Evolutionary conservation across 2,888 invertebrate species (phyloP), one percentile per base, ranked within the genome.

Genomic region (Phania funesta): DNA sequence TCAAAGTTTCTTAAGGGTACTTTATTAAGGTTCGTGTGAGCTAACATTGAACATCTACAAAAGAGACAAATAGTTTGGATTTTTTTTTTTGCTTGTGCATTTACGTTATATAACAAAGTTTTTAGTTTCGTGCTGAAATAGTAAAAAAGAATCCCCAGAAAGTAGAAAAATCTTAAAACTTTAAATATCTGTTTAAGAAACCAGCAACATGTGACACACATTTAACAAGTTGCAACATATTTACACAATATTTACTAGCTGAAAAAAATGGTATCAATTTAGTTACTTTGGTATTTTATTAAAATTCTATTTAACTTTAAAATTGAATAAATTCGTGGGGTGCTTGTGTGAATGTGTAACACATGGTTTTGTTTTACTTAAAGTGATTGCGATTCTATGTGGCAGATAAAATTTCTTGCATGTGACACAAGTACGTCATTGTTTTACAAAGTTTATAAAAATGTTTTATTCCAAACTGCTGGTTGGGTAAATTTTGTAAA

Each of bases 181-280:
- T 29, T 22, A 52, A 52, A 26, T 52, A 41, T 50, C 9, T 60
- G 8, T 50, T 58, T 41, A 38, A 16, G 24, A 9, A 46, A 64
- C 35, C 20, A 56, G 73, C 52, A 64, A 64, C 62, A 74, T 64
- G 54, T 74, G 60, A 64, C 52, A 74, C 6, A 44, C 22, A 44
- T 64, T 73, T 64, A 38, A 54, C 44, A 74, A 65, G 32, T 74
- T 71, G 48, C n/a, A 50, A 41, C 4, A 26, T 48, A 46, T 50
- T 20, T 56, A 22, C 41, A 18, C 44, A n/a, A 56, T 13, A 20
- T 68, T 32, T 70, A n/a, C n/a, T 32, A 8, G 5, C 18, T 9
- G 0, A 26, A 46, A 5, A 32, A 32, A 56, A 46, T 2, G 29
- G 41, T 73, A 41, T 62, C 50, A 52, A 60, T 50, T 62, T 52